Conservation (phyloP, 1,140 invertebrate genomes). For the Drosophila rufa region DNA sequence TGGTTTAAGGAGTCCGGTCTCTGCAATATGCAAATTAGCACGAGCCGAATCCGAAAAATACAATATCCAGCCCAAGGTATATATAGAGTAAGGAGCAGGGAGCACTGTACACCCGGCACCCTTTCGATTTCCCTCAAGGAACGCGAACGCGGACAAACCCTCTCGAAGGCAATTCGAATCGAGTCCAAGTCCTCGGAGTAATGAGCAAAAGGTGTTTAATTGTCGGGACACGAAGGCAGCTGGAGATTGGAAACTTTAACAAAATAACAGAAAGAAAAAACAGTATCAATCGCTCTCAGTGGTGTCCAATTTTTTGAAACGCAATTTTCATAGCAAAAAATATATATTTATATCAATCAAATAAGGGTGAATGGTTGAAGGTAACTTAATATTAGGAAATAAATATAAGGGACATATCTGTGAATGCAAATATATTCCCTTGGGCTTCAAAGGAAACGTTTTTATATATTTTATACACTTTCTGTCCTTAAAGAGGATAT, state of each 20-base stretch:
- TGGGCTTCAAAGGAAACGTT: no score
- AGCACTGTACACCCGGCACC: slow-evolving; percentile 41
- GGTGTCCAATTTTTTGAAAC: slow-evolving; percentile 2
- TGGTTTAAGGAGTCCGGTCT: slow-evolving; percentile 37
- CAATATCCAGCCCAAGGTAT: background rate
- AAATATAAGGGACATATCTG: no score
- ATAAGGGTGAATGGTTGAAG: background rate
- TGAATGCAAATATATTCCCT: no score
- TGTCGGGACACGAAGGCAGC: slow-evolving; percentile 43
- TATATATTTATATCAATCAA: slow-evolving; percentile 3
- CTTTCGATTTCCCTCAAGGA: slow-evolving; percentile 15
- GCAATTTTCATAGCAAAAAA: slow-evolving; percentile 1
- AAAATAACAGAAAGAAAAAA: background rate
- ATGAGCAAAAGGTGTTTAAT: slow-evolving; percentile 80
- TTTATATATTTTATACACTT: no score
- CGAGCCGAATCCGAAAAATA: slow-evolving; percentile 38
- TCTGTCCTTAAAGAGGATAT: no score
- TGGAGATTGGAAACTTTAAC: slow-evolving; percentile 15
- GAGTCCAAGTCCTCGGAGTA: slow-evolving; percentile 37
- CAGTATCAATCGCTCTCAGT: slow-evolving; percentile 4
- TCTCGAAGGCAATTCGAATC: background rate
- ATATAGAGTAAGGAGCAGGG: no score
- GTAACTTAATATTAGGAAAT: no score
- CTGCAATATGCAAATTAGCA: slow-evolving; percentile 79
- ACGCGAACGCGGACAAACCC: slow-evolving; percentile 24